A percentile compares a stretch with the other conserved stretches of the same genome.
Evolutionary conservation across 2,797 vertebrate genomes (phyloP).

Genomic region (Mus caroli): DNA sequence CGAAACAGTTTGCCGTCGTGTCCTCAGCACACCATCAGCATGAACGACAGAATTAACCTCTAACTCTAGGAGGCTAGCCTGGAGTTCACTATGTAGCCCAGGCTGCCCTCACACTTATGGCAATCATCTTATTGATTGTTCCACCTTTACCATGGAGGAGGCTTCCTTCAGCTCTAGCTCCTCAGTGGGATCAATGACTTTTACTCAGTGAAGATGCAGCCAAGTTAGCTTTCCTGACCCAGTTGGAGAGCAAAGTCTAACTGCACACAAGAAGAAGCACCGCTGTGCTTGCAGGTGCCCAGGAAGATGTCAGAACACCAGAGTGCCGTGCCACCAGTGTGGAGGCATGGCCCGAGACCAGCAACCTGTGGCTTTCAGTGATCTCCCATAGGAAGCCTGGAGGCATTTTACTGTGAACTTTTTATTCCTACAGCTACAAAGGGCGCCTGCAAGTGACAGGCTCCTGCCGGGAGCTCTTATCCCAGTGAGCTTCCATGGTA

Average conservation of each 20-base stretch:
- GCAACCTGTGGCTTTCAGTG: neutral
- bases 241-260: neutral
- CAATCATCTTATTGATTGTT: neutral
- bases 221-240: neutral
- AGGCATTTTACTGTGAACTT: no score
- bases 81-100: neutral
- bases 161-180: neutral
- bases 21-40: accelerated
- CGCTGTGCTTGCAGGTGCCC: neutral
- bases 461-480: accelerated
- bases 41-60: accelerated
- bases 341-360: neutral
- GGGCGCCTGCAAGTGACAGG: accelerated
- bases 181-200: neutral
- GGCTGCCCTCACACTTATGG: neutral
- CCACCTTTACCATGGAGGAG: neutral
- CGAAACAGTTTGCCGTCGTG: accelerated
- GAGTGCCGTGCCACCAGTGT: accelerated
- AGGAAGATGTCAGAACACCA: neutral
- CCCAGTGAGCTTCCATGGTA: neutral
- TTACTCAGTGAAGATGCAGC: neutral
- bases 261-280: accelerated
- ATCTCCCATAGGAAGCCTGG: neutral
- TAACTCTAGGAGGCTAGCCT: accelerated
- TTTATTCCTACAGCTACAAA: neutral